phyloP scores from a whole-genome alignment of 2,797 vertebrate species.

The Neosilurus mollespiculum region DNA sequence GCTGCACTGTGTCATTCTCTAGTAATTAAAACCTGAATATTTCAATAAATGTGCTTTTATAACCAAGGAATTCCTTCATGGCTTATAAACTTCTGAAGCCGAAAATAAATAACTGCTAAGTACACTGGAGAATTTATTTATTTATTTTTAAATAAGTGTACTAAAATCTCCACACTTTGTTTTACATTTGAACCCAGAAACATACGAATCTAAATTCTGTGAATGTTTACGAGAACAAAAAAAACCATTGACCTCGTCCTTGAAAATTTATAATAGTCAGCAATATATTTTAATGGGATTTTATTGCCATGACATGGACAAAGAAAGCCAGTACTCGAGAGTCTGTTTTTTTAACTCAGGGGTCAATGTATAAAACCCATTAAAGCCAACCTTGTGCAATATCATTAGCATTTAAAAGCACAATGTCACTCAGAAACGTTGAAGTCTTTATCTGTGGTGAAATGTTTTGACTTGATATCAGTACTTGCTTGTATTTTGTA shows the following conservation, averaged over 20 bases:
- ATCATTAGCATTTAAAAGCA: slow-evolving; percentile 6
- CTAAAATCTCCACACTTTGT: no score
- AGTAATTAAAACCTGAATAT: neutral
- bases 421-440: no score
- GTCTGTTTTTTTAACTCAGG: slow-evolving; percentile 44
- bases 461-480: neutral
- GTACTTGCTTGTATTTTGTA: neutral
- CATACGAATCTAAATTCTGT: neutral
- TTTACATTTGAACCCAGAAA: neutral
- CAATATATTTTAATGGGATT: slow-evolving; percentile 49
- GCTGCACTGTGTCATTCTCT: neutral
- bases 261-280: slow-evolving; percentile 41
- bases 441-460: neutral
- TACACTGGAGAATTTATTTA: neutral
- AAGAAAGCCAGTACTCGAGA: slow-evolving; percentile 9
- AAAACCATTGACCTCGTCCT: slow-evolving; percentile 54
- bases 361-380: slow-evolving; percentile 70
- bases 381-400: neutral
- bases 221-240: neutral
- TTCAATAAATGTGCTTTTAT: neutral
- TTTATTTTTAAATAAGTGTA: neutral
- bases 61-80: neutral
- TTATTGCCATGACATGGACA: slow-evolving; percentile 39
- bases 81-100: neutral
- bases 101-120: neutral